These are phyloP conservation scores for Blennius ocellaris DNA, from an alignment of 2,113 vertebrate genomes.

Conservation along the genomic window DNA sequence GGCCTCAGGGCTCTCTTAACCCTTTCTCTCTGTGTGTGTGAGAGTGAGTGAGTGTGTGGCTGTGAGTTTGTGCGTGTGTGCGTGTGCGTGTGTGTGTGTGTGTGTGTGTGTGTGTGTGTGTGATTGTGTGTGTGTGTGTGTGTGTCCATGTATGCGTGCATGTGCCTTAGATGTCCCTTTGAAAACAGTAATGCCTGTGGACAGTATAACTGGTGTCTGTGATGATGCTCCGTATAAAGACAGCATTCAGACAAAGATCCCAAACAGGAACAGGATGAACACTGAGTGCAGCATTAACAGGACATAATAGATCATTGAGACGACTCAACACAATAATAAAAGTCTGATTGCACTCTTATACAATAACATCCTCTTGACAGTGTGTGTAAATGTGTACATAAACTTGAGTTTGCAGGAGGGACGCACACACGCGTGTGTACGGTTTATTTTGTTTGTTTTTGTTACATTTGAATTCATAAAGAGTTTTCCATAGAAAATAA, in stretches of 20 bases:
- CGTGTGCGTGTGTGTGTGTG: constrained; percentile 49
- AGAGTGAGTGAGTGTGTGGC: constrained; percentile 7
- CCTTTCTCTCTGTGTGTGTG: constrained; percentile 65
- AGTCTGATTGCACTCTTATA: no score
- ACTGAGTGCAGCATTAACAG: neutral
- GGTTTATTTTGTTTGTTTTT: no score
- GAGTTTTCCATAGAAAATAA: no score
- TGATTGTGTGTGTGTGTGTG: constrained; percentile 31
- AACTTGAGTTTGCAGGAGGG: no score
- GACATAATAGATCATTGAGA: no score
- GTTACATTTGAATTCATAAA: no score
- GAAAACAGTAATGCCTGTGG: constrained; percentile 69
- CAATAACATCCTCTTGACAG: no score
- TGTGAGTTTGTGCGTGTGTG: constrained; percentile 44
- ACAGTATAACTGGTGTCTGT: constrained; percentile 55
- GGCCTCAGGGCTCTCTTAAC: constrained; percentile 83
- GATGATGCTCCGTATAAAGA: constrained; percentile 40
- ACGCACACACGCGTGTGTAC: no score
- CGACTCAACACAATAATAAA: no score
- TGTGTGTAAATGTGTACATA: no score
- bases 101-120: constrained; percentile 47
- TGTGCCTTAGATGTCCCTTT: constrained; percentile 69
- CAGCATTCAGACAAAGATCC: constrained; percentile 19
- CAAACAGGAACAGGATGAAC: constrained; percentile 1
- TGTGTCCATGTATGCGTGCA: constrained; percentile 40